These are phyloP conservation scores for Pelusios castaneus DNA, from an alignment of 2,113 vertebrate species.

Conservation along the genomic window DNA sequence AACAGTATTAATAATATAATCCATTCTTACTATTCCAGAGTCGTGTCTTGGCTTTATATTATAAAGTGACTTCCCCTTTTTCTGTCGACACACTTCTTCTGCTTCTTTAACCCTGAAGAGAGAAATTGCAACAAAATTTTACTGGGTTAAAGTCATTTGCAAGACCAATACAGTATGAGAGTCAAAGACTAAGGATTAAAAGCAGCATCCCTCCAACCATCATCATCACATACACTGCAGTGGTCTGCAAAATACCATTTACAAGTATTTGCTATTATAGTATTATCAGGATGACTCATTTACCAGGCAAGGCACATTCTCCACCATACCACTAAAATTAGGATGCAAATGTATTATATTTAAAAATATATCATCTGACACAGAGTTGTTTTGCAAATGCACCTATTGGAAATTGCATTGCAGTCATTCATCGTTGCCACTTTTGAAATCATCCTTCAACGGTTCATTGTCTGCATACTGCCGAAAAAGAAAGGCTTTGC, in stretches of 20 bases:
- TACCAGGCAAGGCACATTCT: neutral
- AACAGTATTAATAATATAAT: neutral
- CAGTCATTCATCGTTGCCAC: too few species aligned
- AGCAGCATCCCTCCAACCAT: neutral
- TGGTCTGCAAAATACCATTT: neutral
- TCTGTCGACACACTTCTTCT: slow-evolving; percentile 91
- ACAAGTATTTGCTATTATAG: neutral
- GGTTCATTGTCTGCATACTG: neutral
- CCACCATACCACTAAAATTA: neutral
- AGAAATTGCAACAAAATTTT: slow-evolving; percentile 22
- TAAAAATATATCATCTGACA: neutral
- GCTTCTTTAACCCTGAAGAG: slow-evolving; percentile 88
- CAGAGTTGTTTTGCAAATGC: neutral
- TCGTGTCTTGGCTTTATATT: slow-evolving; percentile 95
- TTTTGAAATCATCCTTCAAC: neutral
- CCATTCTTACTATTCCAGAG: slow-evolving; percentile 91
- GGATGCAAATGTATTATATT: neutral
- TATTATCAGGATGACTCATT: neutral
- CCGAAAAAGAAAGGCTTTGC: neutral
- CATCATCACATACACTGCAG: neutral
- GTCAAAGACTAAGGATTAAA: neutral
- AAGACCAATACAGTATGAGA: neutral
- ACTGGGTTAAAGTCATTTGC: neutral
- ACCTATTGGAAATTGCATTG: neutral
- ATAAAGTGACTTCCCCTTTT: slow-evolving; percentile 93